Evolutionary conservation across 1,140 invertebrate genomes (phyloP).

Genomic region (Himalopsyche phryganea): DNA sequence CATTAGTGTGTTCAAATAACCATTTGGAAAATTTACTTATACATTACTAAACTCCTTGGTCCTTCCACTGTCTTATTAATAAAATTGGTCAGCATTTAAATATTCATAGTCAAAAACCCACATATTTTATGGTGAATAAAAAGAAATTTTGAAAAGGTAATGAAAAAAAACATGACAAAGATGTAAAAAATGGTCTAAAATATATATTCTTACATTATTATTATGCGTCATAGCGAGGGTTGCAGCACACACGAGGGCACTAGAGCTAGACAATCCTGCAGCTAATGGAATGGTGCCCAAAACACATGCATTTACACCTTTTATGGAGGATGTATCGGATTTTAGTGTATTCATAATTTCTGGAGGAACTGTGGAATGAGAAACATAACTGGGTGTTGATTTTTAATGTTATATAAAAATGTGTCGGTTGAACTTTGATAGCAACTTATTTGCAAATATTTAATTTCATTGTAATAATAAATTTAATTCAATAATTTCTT

Average conservation of each 20-base stretch:
- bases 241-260: slow-evolving; percentile 91
- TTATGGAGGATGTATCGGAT: too few relatives aligned
- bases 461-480: too few relatives aligned
- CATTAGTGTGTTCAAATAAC: too few relatives aligned
- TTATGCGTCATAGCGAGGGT: slow-evolving; percentile 76
- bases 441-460: too few relatives aligned
- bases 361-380: slow-evolving; percentile 13
- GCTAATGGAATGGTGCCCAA: slow-evolving; percentile 85
- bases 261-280: slow-evolving; percentile 95
- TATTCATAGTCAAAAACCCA: too few relatives aligned
- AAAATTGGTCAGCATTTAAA: too few relatives aligned
- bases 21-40: too few relatives aligned
- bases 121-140: too few relatives aligned
- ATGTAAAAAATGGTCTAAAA: background rate
- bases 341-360: slow-evolving; percentile 22
- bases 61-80: too few relatives aligned
- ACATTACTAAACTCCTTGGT: too few relatives aligned
- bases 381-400: slow-evolving; percentile 25
- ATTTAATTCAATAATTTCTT: too few relatives aligned
- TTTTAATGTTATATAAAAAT: background rate
- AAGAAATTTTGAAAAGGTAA: background rate
- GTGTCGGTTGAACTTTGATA: too few relatives aligned
- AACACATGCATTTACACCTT: slow-evolving; percentile 72
- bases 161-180: background rate
- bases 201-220: slow-evolving; percentile 58